These are phyloP conservation scores for Hippocampus abdominalis DNA, from an alignment of 2,113 vertebrate species.

Conservation along the genomic window DNA sequence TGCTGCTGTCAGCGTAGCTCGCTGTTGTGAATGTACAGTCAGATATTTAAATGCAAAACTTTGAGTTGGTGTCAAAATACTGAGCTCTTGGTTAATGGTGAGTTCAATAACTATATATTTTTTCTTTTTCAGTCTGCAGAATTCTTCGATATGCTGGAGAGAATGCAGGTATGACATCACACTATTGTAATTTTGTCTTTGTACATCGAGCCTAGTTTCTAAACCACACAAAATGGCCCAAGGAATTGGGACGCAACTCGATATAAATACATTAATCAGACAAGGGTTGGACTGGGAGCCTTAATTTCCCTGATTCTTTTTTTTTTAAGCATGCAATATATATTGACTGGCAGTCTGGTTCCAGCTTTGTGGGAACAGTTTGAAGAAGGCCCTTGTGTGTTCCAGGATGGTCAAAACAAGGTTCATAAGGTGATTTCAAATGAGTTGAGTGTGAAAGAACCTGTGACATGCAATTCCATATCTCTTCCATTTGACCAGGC, in stretches of 20 bases:
- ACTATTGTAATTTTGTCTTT: neutral
- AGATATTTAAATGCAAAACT: conserved; percentile 17
- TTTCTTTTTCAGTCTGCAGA: conserved; percentile 83
- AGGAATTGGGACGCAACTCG: neutral
- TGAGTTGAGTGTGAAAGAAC: neutral
- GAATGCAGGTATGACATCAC: conserved; percentile 84
- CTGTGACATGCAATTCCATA: neutral
- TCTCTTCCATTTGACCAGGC: neutral
- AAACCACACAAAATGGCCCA: neutral
- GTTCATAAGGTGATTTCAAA: neutral
- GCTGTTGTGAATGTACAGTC: neutral
- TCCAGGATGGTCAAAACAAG: neutral
- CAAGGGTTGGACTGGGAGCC: neutral
- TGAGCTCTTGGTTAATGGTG: neutral
- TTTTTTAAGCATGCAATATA: neutral
- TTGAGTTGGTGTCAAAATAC: conserved; percentile 1
- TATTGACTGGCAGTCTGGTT: neutral
- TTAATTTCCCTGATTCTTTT: neutral
- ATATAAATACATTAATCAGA: neutral
- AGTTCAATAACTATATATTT: neutral
- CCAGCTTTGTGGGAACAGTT: neutral
- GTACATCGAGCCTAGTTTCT: neutral
- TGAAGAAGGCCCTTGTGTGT: neutral
- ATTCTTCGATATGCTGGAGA: conserved; percentile 99
- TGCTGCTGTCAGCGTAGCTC: conserved; percentile 7